Percentiles rank a stretch among this genome's conserved stretches.
phyloP scores from a whole-genome alignment of 2,797 vertebrate species.

The Macropodus opercularis region DNA sequence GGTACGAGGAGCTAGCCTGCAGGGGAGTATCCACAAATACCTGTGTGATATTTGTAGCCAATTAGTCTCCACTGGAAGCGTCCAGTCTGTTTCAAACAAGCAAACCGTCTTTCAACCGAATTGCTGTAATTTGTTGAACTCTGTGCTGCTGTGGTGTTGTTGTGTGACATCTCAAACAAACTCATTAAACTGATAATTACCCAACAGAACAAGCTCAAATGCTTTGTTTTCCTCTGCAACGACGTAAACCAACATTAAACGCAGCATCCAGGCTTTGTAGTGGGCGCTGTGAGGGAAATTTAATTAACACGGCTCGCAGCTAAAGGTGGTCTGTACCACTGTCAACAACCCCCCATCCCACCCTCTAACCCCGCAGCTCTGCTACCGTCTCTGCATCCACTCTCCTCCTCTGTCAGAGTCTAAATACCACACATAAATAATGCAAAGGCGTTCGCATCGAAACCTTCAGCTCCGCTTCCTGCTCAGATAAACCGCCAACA shows the following conservation, averaged over 20 bases:
- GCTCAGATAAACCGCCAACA: slow-evolving; percentile 32
- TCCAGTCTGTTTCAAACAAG: background rate
- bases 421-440: slow-evolving; percentile 76
- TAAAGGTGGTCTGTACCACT: background rate
- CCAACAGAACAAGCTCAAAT: slow-evolving; percentile 17
- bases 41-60: background rate
- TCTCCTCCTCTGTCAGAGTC: slow-evolving; percentile 41
- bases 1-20: background rate
- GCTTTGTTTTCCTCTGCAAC: background rate
- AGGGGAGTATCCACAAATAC: background rate
- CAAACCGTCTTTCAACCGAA: background rate
- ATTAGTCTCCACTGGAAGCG: background rate
- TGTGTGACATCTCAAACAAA: slow-evolving; percentile 37
- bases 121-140: slow-evolving; percentile 20
- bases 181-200: slow-evolving; percentile 46
- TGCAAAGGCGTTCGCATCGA: slow-evolving; percentile 51
- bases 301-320: slow-evolving; percentile 50
- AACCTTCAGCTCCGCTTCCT: slow-evolving; percentile 50
- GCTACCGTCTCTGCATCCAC: slow-evolving; percentile 16
- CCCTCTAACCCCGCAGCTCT: background rate
- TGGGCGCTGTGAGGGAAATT: slow-evolving; percentile 8
- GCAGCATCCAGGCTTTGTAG: slow-evolving; percentile 7
- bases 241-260: slow-evolving; percentile 3
- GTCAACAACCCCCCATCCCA: background rate
- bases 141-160: background rate